Evolutionary conservation across 1,140 invertebrate genomes (phyloP).

Genomic region (Proales similis): DNA sequence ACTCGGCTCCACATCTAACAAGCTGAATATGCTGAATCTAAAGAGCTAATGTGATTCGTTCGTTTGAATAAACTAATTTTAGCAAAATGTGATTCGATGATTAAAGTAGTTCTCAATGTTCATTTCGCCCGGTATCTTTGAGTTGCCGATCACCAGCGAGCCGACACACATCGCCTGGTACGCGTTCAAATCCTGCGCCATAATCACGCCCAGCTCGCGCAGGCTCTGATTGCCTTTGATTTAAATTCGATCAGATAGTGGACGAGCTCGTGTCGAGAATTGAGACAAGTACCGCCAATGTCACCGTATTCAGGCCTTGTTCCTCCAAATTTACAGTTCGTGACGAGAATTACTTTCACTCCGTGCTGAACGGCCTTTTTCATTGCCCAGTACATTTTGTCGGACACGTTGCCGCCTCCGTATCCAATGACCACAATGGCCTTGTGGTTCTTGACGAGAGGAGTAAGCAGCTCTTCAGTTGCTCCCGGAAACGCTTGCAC

Average conservation of each 20-base stretch:
- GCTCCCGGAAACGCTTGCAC: slow-evolving; percentile 14
- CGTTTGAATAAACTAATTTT: too few species aligned
- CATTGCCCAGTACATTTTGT: slow-evolving; percentile 5
- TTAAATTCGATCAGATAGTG: too few species aligned
- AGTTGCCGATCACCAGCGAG: slow-evolving; percentile 12
- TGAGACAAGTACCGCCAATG: too few species aligned
- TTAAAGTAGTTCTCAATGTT: slow-evolving; percentile 27
- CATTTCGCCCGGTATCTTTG: not conserved
- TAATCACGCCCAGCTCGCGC: slow-evolving; percentile 9
- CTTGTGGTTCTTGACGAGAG: not conserved
- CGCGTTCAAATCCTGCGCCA: slow-evolving; percentile 28
- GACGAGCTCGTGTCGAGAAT: too few species aligned
- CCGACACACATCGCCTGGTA: slow-evolving; percentile 18
- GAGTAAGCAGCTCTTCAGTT: not conserved
- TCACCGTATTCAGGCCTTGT: slow-evolving; percentile 15
- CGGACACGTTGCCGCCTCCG: slow-evolving; percentile 25
- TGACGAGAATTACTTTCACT: slow-evolving; percentile 4
- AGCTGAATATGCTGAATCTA: too few species aligned
- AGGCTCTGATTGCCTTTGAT: slow-evolving; percentile 24
- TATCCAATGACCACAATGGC: slow-evolving; percentile 5
- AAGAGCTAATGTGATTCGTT: too few species aligned
- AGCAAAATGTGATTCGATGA: slow-evolving; percentile 11
- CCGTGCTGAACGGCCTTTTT: slow-evolving; percentile 2
- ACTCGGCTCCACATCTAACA: too few species aligned
- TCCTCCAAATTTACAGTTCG: slow-evolving; percentile 27